Evolutionary conservation across 1,140 invertebrate species (phyloP), one percentile per base, ranked within the genome.

Genomic region (Linepithema humile): DNA sequence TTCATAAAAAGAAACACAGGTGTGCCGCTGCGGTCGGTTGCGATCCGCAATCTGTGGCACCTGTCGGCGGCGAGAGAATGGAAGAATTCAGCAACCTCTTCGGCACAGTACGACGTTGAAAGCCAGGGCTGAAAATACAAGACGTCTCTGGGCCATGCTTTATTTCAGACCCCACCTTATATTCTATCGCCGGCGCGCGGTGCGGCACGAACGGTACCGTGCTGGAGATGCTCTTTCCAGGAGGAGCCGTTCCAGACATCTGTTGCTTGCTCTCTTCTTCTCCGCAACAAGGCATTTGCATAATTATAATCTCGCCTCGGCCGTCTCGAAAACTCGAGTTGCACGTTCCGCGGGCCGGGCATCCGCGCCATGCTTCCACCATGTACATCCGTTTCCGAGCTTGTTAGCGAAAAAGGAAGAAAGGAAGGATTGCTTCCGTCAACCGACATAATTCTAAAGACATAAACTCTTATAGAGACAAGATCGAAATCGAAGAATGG

Each of bases 231-330:
- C 57, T 87, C 82, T 74, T 86, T 83, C 74, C 57, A 38, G 70
- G 40, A 87, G 75, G 70, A 74, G 88, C 87, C 89, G 89, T 90
- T 90, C 83, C 85, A 84, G 89, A 90, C 89, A 90, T 90, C 89
- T 90, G 89, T 90, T 90, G 89, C 89, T 90, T 77, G 84, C 80
- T 82, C 72, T 90, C 84, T 78, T 86, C 82, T 85, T 87, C 83
- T 40, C 85, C 87, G 88, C 88, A 90, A 90, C 88, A 88, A 84
- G 83, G 78, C 89, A 90, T 90, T 90, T 90, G 89, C 89, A 90
- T 90, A 90, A 90, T 90, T 90, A 90, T 90, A 90, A 90, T 90
- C 88, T 88, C 88, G 87, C 88, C 83, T 80, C 88, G 86, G 74
- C 85, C 82, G 85, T 85, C 89, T 89, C 88, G 84, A 88, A 90